A percentile compares a stretch with the other conserved stretches of the same genome.
These are phyloP conservation scores for Thera obeliscata DNA, from an alignment of 2,888 invertebrate species.

Conservation along the genomic window DNA sequence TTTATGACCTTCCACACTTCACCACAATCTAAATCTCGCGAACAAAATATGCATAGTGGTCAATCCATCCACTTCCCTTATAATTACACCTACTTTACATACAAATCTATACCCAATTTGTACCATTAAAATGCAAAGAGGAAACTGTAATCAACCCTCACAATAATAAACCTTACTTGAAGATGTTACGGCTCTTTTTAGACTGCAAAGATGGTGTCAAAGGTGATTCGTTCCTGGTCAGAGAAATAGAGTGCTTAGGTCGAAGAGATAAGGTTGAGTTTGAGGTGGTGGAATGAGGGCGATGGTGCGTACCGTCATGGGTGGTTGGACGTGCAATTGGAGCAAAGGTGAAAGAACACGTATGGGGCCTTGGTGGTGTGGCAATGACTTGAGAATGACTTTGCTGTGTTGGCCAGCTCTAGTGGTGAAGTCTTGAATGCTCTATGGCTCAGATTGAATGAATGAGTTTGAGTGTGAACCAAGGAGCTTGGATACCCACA, in stretches of 20 bases:
- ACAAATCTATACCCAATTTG: slow-evolving; percentile 45
- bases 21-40: slow-evolving; percentile 15
- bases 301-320: slow-evolving; percentile 73
- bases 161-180: slow-evolving; percentile 25
- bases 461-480: no score
- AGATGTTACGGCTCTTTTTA: slow-evolving; percentile 21
- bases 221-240: slow-evolving; percentile 10
- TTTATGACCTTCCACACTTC: not conserved
- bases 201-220: slow-evolving; percentile 17
- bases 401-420: slow-evolving; percentile 5
- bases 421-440: not conserved
- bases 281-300: slow-evolving; percentile 16
- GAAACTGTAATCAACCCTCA: slow-evolving; percentile 49
- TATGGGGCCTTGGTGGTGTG: slow-evolving; percentile 41
- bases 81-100: slow-evolving; percentile 43
- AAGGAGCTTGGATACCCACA: no score
- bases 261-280: slow-evolving; percentile 25
- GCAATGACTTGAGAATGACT: slow-evolving; percentile 28
- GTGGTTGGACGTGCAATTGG: slow-evolving; percentile 70
- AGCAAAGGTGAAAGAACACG: slow-evolving; percentile 82
- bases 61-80: slow-evolving; percentile 28
- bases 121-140: slow-evolving; percentile 49
- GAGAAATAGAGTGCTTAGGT: slow-evolving; percentile 2
- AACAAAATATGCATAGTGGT: slow-evolving; percentile 16
- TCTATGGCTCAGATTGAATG: no score